phyloP scores from a whole-genome alignment of 2,797 vertebrate species.

The Salmo trutta region DNA sequence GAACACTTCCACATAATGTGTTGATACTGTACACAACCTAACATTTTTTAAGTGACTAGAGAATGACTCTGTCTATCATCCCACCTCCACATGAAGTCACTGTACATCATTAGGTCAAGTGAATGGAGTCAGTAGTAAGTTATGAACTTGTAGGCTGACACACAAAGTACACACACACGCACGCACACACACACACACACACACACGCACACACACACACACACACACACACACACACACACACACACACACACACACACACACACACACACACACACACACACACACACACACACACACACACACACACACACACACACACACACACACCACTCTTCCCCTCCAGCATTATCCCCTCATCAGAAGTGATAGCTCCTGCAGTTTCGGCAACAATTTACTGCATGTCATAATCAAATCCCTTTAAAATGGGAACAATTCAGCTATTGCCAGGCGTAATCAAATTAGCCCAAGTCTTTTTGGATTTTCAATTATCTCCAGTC shows the following conservation, averaged over 20 bases:
- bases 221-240: neutral
- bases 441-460: constrained; percentile 85
- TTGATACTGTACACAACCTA: neutral
- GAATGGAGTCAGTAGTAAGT: neutral
- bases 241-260: neutral
- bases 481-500: constrained; percentile 91
- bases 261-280: constrained; percentile 19
- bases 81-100: too few species aligned
- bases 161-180: constrained; percentile 9
- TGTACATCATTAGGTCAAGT: too few species aligned
- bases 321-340: neutral
- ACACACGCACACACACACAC: neutral
- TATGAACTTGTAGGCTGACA: neutral
- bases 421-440: constrained; percentile 89
- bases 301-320: constrained; percentile 15
- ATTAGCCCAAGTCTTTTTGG: constrained; percentile 92
- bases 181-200: too few species aligned
- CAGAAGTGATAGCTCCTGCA: constrained; percentile 72
- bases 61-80: neutral
- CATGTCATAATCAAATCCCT: constrained; percentile 90
- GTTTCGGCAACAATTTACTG: constrained; percentile 80
- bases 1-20: neutral
- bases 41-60: neutral
- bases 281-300: constrained; percentile 20
- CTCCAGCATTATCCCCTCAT: constrained; percentile 52